Evolutionary conservation across 2,888 invertebrate genomes (phyloP).

Genomic region (Limnephilus marmoratus): DNA sequence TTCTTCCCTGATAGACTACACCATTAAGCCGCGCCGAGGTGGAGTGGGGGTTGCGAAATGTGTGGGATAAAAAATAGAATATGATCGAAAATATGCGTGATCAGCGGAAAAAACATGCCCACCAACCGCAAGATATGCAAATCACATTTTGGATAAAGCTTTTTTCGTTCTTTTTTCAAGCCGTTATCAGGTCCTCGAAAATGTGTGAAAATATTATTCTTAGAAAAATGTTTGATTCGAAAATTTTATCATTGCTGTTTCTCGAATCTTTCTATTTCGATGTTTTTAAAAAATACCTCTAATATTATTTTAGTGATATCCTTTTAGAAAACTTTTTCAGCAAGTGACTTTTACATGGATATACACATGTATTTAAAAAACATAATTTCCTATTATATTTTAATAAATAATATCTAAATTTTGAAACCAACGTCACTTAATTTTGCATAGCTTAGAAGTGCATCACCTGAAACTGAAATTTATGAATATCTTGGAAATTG

Average conservation of each 20-base stretch:
- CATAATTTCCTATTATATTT: too few relatives aligned
- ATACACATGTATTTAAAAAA: too few relatives aligned
- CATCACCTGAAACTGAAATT: too few relatives aligned
- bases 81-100: slow-evolving; percentile 37
- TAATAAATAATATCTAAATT: too few relatives aligned
- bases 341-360: too few relatives aligned
- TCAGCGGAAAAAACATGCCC: slow-evolving; percentile 19
- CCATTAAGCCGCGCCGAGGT: slow-evolving; percentile 30
- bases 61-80: slow-evolving; percentile 23
- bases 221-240: not conserved
- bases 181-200: not conserved
- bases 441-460: too few relatives aligned
- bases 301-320: too few relatives aligned
- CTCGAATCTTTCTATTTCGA: not conserved
- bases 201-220: slow-evolving; percentile 1
- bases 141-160: slow-evolving; percentile 7
- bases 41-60: not conserved
- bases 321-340: too few relatives aligned
- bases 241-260: not conserved
- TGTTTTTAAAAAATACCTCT: too few relatives aligned
- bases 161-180: not conserved
- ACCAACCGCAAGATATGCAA: slow-evolving; percentile 2
- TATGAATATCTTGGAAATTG: too few relatives aligned
- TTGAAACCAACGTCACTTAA: too few relatives aligned
- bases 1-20: slow-evolving; percentile 48